Base-by-base conservation (phyloP, 2,797 vertebrate genomes). In the Scolopax bukidnonensis region DNA sequence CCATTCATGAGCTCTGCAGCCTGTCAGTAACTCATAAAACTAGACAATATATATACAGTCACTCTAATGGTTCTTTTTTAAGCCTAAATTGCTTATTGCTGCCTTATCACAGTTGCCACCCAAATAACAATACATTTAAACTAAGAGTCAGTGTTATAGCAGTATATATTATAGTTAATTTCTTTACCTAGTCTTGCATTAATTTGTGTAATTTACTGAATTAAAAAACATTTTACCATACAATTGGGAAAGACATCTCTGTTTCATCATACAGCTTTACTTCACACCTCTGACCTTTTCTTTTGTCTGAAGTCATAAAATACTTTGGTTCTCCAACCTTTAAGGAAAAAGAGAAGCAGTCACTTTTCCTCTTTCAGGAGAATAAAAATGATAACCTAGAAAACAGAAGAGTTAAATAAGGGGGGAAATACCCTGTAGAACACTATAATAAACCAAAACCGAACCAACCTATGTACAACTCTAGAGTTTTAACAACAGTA, bases 231-330 rank as follows among this genome's bases (percentile, higher is more conserved):
- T 93, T 97, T 96, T 97, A 99, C 99, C 99, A 99, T 84, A 99
- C 81, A 91, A 99, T 98, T 68, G 98, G 96, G 95, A 99, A 99
- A 84, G 99, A 98, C 20, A 97, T 97, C 90, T 99, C 98, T 3
- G 98, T 99, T 94, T 99, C 99, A 96, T 99, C 99, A 68, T 98
- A 99, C 64, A 99, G 98, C 95, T 98, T 99, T 67, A 99, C 97
- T 98, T 99, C 99, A 97, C 99, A 98, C 54, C 99, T 98, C 97
- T 99, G 99, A 74, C 99, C 99, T 98, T 98, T 98, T 45, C 99
- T 98, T 94, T 98, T 98, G 95, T 99, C 99, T 93, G 99, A 98
- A 93, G 99, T 99, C 65, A 98, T 98, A 81, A 99, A 99, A 83
- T 96, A 97, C 95, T 99, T 99, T 30, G 96, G 96, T 78, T 99